Percentiles rank a stretch among this genome's conserved stretches.
phyloP scores from a whole-genome alignment of 1,140 invertebrate species.

The Zeugodacus cucurbitae region DNA sequence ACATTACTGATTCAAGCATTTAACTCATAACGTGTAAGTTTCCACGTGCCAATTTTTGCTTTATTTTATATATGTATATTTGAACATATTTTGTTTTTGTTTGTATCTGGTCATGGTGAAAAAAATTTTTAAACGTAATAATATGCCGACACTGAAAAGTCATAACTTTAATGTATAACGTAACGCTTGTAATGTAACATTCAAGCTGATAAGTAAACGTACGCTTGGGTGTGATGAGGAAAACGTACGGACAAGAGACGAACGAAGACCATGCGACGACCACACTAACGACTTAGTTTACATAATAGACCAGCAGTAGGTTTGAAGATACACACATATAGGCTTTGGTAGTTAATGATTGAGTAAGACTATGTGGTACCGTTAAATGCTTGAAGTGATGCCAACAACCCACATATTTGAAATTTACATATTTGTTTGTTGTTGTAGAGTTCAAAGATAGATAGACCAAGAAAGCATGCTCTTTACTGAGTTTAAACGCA shows the following conservation, averaged over 20 bases:
- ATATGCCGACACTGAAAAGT: not conserved
- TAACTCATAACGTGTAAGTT: not conserved
- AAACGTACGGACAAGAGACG: not conserved
- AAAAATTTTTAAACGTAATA: not conserved
- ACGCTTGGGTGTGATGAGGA: not conserved
- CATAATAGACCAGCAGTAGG: not conserved
- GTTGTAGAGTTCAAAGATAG: not conserved
- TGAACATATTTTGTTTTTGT: too few species aligned
- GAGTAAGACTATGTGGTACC: not conserved
- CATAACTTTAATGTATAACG: slow-evolving; percentile 16
- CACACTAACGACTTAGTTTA: slow-evolving; percentile 1
- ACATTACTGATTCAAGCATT: not conserved
- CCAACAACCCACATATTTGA: not conserved
- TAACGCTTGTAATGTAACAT: not conserved
- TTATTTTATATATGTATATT: not conserved
- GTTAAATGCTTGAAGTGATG: not conserved
- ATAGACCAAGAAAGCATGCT: not conserved
- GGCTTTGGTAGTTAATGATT: not conserved
- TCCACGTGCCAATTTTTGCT: slow-evolving; percentile 2
- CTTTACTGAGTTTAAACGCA: too few species aligned
- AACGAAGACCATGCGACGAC: not conserved
- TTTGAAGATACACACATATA: not conserved
- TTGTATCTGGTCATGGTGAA: not conserved
- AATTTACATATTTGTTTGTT: not conserved
- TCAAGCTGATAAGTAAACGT: not conserved